A percentile compares a stretch with the other conserved stretches of the same genome.
Evolutionary conservation across 2,888 invertebrate species (phyloP).

Genomic region (Taenaris catops): DNA sequence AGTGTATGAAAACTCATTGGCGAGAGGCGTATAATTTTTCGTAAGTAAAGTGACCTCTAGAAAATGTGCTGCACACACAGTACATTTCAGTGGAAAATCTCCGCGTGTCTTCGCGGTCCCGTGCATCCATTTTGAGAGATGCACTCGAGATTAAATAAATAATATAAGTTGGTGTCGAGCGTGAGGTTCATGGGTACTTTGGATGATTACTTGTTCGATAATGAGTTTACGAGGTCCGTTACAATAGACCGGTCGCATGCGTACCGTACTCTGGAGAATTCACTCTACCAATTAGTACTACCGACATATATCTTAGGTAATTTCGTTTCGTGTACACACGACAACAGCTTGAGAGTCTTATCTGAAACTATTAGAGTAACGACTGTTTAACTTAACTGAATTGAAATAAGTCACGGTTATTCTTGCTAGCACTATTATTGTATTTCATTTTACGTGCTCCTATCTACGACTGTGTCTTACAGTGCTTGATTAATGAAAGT

Average conservation of each 20-base stretch:
- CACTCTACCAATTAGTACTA: conserved; percentile 59
- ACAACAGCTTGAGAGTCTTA: conserved; percentile 14
- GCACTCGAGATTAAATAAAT: conserved; percentile 36
- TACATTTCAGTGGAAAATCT: conserved; percentile 2
- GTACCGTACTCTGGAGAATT: conserved; percentile 38
- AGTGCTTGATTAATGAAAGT: too few relatives aligned
- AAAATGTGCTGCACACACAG: too few relatives aligned
- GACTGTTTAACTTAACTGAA: conserved; percentile 10
- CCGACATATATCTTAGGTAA: conserved; percentile 51
- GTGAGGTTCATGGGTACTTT: conserved; percentile 36
- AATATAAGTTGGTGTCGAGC: conserved; percentile 29
- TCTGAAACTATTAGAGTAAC: conserved; percentile 13
- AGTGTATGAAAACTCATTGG: too few relatives aligned
- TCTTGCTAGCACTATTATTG: too few relatives aligned
- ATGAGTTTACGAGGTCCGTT: conserved; percentile 63
- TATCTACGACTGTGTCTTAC: too few relatives aligned
- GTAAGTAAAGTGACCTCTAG: too few relatives aligned
- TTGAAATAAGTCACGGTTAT: conserved; percentile 7
- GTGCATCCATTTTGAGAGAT: conserved; percentile 23
- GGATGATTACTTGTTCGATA: conserved; percentile 56
- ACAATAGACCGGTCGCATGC: conserved; percentile 45
- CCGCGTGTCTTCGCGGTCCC: not conserved
- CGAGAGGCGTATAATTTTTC: too few relatives aligned
- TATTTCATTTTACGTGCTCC: too few relatives aligned
- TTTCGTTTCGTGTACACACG: conserved; percentile 41